Evolutionary conservation across 2,797 vertebrate species (phyloP).

Genomic region (Pteronotus mesoamericanus): DNA sequence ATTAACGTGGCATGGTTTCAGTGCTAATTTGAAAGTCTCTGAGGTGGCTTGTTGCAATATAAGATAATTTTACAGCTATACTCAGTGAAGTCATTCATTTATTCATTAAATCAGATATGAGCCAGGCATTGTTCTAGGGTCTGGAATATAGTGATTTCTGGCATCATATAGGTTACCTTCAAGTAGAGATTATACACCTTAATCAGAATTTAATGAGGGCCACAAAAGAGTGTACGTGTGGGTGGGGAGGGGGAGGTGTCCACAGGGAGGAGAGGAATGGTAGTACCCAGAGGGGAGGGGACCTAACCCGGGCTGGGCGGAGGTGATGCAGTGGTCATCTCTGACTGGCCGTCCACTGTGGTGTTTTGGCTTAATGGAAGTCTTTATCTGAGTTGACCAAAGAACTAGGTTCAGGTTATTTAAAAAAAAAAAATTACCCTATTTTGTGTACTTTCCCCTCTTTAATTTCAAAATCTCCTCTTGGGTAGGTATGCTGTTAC

Average conservation of each 20-base stretch:
- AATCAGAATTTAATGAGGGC: not conserved
- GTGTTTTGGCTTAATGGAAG: not conserved
- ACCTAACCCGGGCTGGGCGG: not conserved
- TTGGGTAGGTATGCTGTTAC: not conserved
- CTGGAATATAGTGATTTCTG: not conserved
- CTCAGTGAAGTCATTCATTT: not conserved
- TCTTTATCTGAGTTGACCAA: constrained; percentile 1
- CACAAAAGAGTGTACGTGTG: not conserved
- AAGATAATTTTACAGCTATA: not conserved
- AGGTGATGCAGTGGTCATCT: not conserved
- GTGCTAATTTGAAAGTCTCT: not conserved
- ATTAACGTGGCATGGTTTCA: not conserved
- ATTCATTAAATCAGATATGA: not conserved
- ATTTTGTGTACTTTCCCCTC: not conserved
- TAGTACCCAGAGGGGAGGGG: not conserved
- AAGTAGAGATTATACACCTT: not conserved
- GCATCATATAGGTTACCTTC: not conserved
- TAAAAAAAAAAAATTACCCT: not conserved
- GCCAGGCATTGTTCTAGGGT: not conserved
- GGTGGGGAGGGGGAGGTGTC: fast-evolving
- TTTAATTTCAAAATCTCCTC: constrained; percentile 1
- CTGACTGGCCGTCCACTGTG: not conserved
- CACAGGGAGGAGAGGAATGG: not conserved
- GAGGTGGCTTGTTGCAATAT: not conserved
- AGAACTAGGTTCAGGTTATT: not conserved